A percentile compares a stretch with the other conserved stretches of the same genome.
Evolutionary conservation across 2,113 vertebrate species (phyloP).

Genomic region (Pygoscelis antarcticus): DNA sequence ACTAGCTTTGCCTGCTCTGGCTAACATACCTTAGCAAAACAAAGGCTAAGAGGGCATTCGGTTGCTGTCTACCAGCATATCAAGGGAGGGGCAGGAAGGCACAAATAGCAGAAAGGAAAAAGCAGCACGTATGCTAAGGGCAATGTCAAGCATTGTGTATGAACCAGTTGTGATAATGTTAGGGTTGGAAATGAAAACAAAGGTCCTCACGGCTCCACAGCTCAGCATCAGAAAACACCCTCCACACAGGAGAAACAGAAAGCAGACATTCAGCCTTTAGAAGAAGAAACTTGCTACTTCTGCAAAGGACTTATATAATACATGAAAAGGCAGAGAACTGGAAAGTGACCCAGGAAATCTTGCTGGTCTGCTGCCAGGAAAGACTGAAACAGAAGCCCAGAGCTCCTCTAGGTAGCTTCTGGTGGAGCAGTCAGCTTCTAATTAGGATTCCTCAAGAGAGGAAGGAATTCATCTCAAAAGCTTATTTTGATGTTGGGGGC

Average conservation of each 20-base stretch:
- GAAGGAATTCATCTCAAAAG: background rate
- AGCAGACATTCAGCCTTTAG: background rate
- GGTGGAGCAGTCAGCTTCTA: background rate
- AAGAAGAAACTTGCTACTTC: background rate
- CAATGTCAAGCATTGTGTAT: background rate
- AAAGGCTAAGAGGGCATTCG: background rate
- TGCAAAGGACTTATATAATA: background rate
- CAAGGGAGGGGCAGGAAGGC: background rate
- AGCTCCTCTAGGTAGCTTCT: background rate
- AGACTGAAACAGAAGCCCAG: background rate
- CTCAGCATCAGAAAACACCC: background rate
- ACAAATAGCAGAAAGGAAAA: background rate
- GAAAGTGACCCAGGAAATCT: background rate
- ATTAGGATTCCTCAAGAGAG: background rate
- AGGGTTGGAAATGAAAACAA: background rate
- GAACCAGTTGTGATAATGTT: background rate
- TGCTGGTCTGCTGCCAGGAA: background rate
- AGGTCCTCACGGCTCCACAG: background rate
- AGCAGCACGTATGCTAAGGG: background rate
- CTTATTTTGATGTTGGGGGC: background rate
- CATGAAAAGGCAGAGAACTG: background rate
- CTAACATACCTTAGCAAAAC: background rate
- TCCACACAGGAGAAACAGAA: background rate
- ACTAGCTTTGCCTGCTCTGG: background rate
- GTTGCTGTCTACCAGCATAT: background rate